Base-by-base conservation (phyloP, 2,888 invertebrate species). In the Campopleginae sp. region DNA sequence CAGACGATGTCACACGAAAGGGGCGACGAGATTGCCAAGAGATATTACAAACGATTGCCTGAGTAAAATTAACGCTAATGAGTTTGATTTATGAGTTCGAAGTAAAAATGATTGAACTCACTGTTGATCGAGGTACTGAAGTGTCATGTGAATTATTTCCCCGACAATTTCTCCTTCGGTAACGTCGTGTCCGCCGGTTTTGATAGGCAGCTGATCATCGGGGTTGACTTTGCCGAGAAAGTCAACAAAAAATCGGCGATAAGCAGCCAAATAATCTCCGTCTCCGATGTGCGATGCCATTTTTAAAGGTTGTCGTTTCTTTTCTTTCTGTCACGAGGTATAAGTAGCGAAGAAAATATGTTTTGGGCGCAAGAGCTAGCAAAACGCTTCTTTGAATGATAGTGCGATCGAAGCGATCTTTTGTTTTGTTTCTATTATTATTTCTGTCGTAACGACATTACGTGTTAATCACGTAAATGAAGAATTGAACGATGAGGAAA, bases 101-200 rank as follows among this genome's bases (percentile, higher is more conserved):
- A 58, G n/a, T n/a, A 61, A 70, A 75, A 58, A 68, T 38, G 58
- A 65, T 70, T 51, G 65, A 48, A 95, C 96, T 96, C 94, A 97
- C 97, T 96, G 96, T 94, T 96, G 96, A 89, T 95, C 95, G 90
- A 97, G 95, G 94, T 97, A 97, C 93, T 97, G 96, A 80, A 96
- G 95, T 72, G 95, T 96, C 96, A 97, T 97, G 93, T 96, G 96
- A 82, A 97, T 95, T 86, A 97, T 95, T 93, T 97, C 97, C 68
- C 97, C 97, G 89, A 95, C 94, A 83, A 97, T 94, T 94, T 97
- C 97, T 12, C 95, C 94, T 89, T 96, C 96, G 63, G 95, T 95
- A 89, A 97, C 95, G 86, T 96, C 95, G 92, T 96, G 96, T 87
- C 95, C 95, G 87, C 95, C 95, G 84, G 96, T 96, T 91, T 96